Evolutionary conservation across 1,140 invertebrate genomes (phyloP).

Genomic region (Pseudomyrmex sp.): DNA sequence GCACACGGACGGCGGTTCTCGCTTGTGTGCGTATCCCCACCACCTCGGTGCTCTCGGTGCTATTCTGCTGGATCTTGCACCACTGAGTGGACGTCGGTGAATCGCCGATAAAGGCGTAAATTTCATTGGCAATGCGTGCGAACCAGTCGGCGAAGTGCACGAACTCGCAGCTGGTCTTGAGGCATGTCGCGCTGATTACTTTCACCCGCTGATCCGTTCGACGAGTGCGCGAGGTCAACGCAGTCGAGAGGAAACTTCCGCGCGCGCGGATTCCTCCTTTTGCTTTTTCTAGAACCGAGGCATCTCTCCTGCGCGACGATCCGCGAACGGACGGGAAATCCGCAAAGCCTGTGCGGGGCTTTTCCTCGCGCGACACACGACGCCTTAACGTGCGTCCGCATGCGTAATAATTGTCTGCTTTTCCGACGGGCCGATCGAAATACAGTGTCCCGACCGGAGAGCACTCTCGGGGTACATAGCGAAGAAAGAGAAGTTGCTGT

Average conservation of each 20-base stretch:
- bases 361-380: background rate
- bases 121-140: slow-evolving; percentile 3
- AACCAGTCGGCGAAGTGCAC: slow-evolving; percentile 14
- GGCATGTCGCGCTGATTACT: slow-evolving; percentile 36
- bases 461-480: slow-evolving; percentile 71
- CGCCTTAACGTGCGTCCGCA: slow-evolving; percentile 58
- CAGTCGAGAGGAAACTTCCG: slow-evolving; percentile 22
- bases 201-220: slow-evolving; percentile 32
- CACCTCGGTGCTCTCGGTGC: no score
- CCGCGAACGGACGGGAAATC: background rate
- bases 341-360: background rate
- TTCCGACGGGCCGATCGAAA: slow-evolving; percentile 70
- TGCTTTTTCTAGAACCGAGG: slow-evolving; percentile 31
- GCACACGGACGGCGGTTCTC: no score
- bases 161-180: background rate
- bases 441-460: slow-evolving; percentile 73
- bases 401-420: slow-evolving; percentile 74
- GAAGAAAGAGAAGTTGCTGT: slow-evolving; percentile 86
- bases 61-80: no score
- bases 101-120: slow-evolving; percentile 1
- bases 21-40: no score
- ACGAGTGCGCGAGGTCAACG: background rate
- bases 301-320: background rate
- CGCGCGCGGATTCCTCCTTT: background rate
- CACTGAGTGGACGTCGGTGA: slow-evolving; percentile 12